Evolutionary conservation across 2,797 vertebrate genomes (phyloP).

Genomic region (Bradypodion pumilum): DNA sequence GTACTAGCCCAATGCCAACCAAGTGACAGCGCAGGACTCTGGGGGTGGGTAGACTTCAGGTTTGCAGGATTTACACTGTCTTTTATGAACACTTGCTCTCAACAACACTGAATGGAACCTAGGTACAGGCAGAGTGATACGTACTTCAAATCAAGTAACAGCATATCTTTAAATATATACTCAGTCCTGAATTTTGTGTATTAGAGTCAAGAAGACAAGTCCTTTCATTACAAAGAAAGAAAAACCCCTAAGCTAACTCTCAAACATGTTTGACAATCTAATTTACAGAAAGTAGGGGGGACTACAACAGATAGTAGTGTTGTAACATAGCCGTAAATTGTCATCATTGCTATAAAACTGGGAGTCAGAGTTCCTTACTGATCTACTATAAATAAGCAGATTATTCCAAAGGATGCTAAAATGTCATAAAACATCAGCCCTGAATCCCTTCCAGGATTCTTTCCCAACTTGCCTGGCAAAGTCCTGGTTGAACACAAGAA

Average conservation of each 20-base stretch:
- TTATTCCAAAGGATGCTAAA: not conserved
- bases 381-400: not conserved
- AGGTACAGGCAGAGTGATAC: not conserved
- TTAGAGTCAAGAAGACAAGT: not conserved
- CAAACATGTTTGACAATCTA: not conserved
- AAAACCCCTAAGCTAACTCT: too few species aligned
- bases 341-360: not conserved
- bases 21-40: not conserved
- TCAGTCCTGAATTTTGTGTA: not conserved
- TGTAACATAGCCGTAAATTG: not conserved
- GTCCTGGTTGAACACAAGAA: too few species aligned
- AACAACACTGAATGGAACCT: not conserved
- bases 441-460: not conserved
- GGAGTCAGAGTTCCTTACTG: not conserved
- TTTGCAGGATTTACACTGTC: not conserved
- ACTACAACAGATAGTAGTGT: not conserved
- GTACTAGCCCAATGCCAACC: not conserved
- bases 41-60: not conserved
- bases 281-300: not conserved
- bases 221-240: too few species aligned
- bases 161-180: not conserved
- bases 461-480: not conserved
- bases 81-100: not conserved
- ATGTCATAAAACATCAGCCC: not conserved
- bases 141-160: not conserved